Conservation (phyloP, 1,140 invertebrate species). For the Diachasma alloeum region DNA sequence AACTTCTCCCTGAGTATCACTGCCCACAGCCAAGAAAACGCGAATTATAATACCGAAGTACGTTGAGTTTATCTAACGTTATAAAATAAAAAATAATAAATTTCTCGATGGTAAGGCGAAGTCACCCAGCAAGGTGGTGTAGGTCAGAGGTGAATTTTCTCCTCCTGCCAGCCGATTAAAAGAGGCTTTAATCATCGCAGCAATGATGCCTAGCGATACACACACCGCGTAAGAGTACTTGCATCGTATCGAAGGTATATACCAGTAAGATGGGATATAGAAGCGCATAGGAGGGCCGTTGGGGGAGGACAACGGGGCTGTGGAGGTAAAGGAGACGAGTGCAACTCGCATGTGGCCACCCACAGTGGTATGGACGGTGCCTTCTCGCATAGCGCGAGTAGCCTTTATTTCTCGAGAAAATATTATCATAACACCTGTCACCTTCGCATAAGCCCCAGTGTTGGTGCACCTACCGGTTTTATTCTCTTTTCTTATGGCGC, state of each 20-base stretch:
- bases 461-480: slow-evolving; percentile 34
- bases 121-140: slow-evolving; percentile 11
- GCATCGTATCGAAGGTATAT: slow-evolving; percentile 1
- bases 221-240: background rate
- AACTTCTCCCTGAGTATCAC: background rate
- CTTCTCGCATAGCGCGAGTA: slow-evolving; percentile 26
- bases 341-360: slow-evolving; percentile 31
- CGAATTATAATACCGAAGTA: background rate
- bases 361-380: too few species aligned
- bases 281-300: background rate
- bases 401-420: slow-evolving; percentile 41
- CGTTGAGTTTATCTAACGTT: background rate
- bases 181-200: slow-evolving; percentile 40
- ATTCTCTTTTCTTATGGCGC: background rate
- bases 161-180: slow-evolving; percentile 38
- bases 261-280: slow-evolving; percentile 10
- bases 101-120: background rate
- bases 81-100: background rate
- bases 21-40: background rate
- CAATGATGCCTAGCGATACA: slow-evolving; percentile 23
- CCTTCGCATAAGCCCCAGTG: slow-evolving; percentile 27
- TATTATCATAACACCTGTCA: slow-evolving; percentile 42
- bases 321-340: slow-evolving; percentile 2
- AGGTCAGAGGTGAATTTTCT: slow-evolving; percentile 40
- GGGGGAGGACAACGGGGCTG: background rate